Percentiles rank a stretch among this genome's conserved stretches.
These are phyloP conservation scores for Scopus umbretta DNA, from an alignment of 2,113 vertebrate genomes.

Conservation along the genomic window DNA sequence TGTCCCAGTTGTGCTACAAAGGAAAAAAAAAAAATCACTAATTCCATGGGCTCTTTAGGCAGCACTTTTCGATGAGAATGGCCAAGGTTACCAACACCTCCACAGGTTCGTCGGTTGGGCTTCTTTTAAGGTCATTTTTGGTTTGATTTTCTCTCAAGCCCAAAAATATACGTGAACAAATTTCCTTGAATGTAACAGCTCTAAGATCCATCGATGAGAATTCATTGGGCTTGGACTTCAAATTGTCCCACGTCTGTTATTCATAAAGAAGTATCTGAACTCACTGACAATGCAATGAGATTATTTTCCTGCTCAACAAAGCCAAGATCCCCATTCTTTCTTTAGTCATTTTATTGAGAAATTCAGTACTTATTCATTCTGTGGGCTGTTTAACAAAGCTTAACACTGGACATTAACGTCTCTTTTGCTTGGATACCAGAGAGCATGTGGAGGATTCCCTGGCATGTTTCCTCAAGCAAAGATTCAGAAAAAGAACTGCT, in stretches of 20 bases:
- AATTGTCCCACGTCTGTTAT: not conserved
- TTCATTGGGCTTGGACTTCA: not conserved
- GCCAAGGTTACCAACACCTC: not conserved
- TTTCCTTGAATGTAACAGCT: not conserved
- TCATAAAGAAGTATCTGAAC: not conserved
- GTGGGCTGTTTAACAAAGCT: not conserved
- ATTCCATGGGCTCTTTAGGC: not conserved
- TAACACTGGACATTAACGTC: not conserved
- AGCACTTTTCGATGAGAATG: not conserved
- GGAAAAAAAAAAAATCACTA: not conserved
- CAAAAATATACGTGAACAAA: not conserved
- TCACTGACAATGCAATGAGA: not conserved
- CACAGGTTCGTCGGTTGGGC: rapidly evolving
- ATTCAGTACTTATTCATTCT: not conserved
- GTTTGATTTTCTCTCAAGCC: not conserved
- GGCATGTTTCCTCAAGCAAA: not conserved
- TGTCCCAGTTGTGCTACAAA: not conserved
- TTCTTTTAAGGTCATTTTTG: not conserved
- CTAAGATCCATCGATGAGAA: not conserved
- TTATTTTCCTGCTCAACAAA: not conserved
- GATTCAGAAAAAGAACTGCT: not conserved
- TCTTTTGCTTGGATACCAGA: not conserved
- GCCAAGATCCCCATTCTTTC: not conserved
- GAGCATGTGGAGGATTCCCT: not conserved
- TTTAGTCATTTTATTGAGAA: not conserved